Evolutionary conservation across 2,888 invertebrate species (phyloP), one percentile per base, ranked within the genome.

Genomic region (Chymomyza caudatula): DNA sequence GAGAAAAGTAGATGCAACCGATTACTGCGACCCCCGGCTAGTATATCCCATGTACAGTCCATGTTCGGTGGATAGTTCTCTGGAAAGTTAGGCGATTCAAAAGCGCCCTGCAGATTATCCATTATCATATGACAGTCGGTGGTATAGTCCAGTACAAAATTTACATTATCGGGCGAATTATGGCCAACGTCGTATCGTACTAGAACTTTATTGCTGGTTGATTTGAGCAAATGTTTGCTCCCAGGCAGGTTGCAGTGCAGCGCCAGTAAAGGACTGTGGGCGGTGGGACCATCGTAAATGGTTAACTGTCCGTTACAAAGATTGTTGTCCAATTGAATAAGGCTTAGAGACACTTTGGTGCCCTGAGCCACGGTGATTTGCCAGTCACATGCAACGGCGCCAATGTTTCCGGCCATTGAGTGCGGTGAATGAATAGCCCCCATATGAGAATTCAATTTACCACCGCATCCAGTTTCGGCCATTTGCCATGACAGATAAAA

Each of bases 71-170:
- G 93, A 90, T 96, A 96, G 0, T 91, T 88, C 55, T 93, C 90
- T 0, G 97, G 97, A 87, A 94, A 97, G 86, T 96, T 96, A 0
- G 96, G 96, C 72, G 96, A 96, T 89, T 97, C 97, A 67, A 98
- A 95, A 11, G 95, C 93, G n/a, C 97, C 97, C 71, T 92, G 91
- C 49, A 83, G 37, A 13, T 69, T 63, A 0, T 78, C 65, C n/a
- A 89, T 57, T 0, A 58, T 65, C 5, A 69, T 71, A 0, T 61
- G 66, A 58, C 90, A 90, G 37, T 87, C 81, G 0, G 81, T 84
- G 0, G 60, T 23, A 49, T 90, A 90, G 23, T 85, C 75, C 1
- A 90, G 52, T 15, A 87, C 70, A 57, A 89, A 89, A 22, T 70
- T 65, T 8, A 76, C 62, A n/a, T 73, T 80, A 1, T 75, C 65